phyloP scores from a whole-genome alignment of 2,797 vertebrate species.

The Sebastes trivittatus region DNA sequence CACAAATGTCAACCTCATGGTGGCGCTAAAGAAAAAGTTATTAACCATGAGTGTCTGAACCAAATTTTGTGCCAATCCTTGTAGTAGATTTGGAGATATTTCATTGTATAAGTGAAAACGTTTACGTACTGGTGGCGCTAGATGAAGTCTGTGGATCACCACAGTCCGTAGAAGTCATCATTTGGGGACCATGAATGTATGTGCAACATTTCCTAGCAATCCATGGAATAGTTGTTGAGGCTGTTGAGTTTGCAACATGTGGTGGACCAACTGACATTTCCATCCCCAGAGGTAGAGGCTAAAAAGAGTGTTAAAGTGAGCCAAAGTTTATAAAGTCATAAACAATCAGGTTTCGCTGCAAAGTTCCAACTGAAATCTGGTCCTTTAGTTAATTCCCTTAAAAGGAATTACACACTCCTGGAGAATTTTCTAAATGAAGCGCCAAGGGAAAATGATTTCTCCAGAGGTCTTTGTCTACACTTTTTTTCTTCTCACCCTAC shows the following conservation, averaged over 20 bases:
- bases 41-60: background rate
- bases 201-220: background rate
- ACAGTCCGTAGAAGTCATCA: background rate
- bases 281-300: background rate
- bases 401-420: conserved; percentile 23
- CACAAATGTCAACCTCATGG: background rate
- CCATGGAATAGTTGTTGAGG: background rate
- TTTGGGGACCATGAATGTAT: background rate
- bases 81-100: background rate
- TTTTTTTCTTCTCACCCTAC: conserved; percentile 44
- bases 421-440: conserved; percentile 36
- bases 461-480: conserved; percentile 23
- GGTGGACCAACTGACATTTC: background rate
- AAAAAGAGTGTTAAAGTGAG: background rate
- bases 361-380: conserved; percentile 15
- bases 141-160: too few relatives aligned
- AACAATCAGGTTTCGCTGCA: conserved; percentile 15
- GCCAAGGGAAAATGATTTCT: conserved; percentile 46
- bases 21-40: background rate
- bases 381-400: background rate
- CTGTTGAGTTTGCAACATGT: background rate
- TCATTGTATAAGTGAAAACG: background rate
- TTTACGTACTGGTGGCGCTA: background rate
- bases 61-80: background rate
- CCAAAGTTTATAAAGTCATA: conserved; percentile 23